These are phyloP conservation scores for Protonibea diacanthus DNA, from an alignment of 2,797 vertebrate species.

Conservation along the genomic window DNA sequence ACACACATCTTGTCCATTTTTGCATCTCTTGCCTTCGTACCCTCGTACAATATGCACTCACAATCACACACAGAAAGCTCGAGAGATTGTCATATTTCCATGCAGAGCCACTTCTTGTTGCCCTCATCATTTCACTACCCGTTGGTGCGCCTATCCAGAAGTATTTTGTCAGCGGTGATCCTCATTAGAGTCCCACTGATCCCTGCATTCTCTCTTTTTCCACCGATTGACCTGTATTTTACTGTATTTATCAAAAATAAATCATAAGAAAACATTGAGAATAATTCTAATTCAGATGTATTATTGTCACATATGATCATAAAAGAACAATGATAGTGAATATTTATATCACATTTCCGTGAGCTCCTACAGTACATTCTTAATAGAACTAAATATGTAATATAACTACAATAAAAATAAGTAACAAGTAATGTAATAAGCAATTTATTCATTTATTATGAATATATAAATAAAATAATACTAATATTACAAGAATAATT, in stretches of 20 bases:
- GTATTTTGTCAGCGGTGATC: conserved; percentile 15
- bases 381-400: too few relatives aligned
- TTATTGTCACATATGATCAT: too few relatives aligned
- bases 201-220: conserved; percentile 1
- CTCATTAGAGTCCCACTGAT: conserved; percentile 11
- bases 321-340: too few relatives aligned
- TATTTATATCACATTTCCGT: too few relatives aligned
- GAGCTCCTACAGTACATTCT: too few relatives aligned
- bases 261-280: neutral
- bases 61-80: conserved; percentile 52
- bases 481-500: too few relatives aligned
- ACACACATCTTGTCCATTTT: conserved; percentile 66
- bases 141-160: conserved; percentile 13
- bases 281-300: neutral
- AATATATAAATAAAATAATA: too few relatives aligned
- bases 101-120: conserved; percentile 58
- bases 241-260: neutral
- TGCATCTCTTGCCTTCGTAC: conserved; percentile 67
- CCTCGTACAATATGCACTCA: conserved; percentile 41
- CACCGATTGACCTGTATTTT: neutral
- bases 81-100: conserved; percentile 73
- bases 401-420: too few relatives aligned
- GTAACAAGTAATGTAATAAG: too few relatives aligned
- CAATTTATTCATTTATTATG: too few relatives aligned
- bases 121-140: conserved; percentile 18